Conservation (phyloP, 2,113 vertebrate species). For the Nothocercus julius region DNA sequence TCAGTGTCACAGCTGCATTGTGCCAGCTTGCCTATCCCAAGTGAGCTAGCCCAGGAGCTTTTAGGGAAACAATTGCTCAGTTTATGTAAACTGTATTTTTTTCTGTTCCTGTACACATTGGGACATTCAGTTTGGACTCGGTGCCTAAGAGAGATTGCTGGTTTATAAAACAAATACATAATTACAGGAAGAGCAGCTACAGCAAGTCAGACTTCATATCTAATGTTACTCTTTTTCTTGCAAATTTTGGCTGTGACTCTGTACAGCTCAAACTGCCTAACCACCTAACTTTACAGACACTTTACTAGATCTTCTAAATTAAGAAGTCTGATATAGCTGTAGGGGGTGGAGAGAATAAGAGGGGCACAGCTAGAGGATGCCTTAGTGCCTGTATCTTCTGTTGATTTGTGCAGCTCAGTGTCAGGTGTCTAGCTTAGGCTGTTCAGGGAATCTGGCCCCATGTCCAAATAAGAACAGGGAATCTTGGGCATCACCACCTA, state of each 20-base stretch:
- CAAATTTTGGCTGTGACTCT: not conserved
- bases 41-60: not conserved
- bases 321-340: not conserved
- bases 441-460: not conserved
- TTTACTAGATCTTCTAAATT: not conserved
- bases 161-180: not conserved
- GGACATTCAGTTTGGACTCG: not conserved
- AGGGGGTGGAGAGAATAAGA: not conserved
- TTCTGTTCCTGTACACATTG: not conserved
- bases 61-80: not conserved
- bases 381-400: not conserved
- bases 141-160: not conserved
- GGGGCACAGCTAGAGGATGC: not conserved
- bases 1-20: not conserved
- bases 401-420: not conserved
- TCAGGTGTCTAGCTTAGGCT: not conserved
- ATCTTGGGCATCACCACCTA: not conserved
- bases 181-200: not conserved
- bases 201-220: not conserved
- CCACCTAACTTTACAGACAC: not conserved
- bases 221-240: not conserved
- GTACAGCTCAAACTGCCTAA: not conserved
- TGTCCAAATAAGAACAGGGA: not conserved
- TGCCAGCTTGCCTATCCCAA: not conserved
- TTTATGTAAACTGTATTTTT: not conserved